Evolutionary conservation across 2,797 vertebrate species (phyloP).

Genomic region (Acanthopagrus latus): DNA sequence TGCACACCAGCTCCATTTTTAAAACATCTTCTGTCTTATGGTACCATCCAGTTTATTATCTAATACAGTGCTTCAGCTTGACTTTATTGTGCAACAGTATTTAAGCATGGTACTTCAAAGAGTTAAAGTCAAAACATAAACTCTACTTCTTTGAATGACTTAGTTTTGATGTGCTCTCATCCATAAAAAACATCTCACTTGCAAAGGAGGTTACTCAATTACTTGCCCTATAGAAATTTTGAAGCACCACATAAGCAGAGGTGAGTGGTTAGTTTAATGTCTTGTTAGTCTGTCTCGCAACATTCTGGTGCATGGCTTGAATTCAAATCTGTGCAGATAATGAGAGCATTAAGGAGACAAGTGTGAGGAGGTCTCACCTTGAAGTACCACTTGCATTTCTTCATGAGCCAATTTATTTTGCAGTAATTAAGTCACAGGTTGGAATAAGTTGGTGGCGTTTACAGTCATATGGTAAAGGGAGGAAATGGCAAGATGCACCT

Average conservation of each 20-base stretch:
- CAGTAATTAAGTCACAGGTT: constrained; percentile 74
- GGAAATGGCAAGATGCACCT: constrained; percentile 32
- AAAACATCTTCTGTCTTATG: too few relatives aligned
- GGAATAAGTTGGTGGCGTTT: constrained; percentile 44
- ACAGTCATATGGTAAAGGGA: constrained; percentile 20
- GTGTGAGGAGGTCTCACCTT: constrained; percentile 73
- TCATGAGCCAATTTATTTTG: constrained; percentile 72
- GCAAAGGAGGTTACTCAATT: constrained; percentile 49
- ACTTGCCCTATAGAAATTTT: constrained; percentile 52
- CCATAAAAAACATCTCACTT: constrained; percentile 42
- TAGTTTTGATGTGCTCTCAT: not conserved
- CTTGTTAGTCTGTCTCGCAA: constrained; percentile 19
- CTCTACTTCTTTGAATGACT: not conserved
- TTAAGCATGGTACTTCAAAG: not conserved
- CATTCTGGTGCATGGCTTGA: constrained; percentile 34
- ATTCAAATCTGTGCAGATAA: constrained; percentile 74
- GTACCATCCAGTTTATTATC: not conserved
- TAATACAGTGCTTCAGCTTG: not conserved
- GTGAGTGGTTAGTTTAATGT: constrained; percentile 37
- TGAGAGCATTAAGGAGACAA: constrained; percentile 73
- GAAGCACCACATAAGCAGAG: constrained; percentile 48
- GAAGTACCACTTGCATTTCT: constrained; percentile 69
- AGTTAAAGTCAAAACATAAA: constrained; percentile 21
- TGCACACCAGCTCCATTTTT: constrained; percentile 1
- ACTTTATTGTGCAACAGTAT: not conserved